Percentiles rank a stretch among this genome's conserved stretches.
Evolutionary conservation across 2,888 invertebrate species (phyloP).

Genomic region (Drosophila borborema): DNA sequence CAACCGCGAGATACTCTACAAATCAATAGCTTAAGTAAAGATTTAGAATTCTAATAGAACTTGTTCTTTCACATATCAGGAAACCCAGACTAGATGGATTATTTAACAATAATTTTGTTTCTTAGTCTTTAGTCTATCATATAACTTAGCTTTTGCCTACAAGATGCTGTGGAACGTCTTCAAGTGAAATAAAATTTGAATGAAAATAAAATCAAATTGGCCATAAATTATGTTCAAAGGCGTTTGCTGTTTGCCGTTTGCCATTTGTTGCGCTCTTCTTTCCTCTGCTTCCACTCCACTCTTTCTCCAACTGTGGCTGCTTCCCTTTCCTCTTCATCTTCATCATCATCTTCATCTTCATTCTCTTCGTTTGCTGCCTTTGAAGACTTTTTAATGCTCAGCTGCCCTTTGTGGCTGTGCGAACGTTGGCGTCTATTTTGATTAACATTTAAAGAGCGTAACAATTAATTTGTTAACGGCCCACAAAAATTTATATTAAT

Average conservation of each 20-base stretch:
- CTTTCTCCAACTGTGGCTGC: neutral
- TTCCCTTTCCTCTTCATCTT: neutral
- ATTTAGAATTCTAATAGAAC: no score
- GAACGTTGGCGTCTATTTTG: constrained; percentile 65
- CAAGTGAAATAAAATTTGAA: constrained; percentile 74
- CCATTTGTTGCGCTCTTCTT: constrained; percentile 32
- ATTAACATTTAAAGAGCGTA: constrained; percentile 76
- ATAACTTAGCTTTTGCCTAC: no score
- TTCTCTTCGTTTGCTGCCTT: neutral
- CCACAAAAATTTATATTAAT: constrained; percentile 22
- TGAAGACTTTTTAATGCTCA: constrained; percentile 18
- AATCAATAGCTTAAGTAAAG: neutral
- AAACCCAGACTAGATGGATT: no score
- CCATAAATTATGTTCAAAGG: constrained; percentile 79
- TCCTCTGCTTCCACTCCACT: neutral
- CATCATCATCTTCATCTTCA: neutral
- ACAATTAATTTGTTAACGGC: constrained; percentile 70
- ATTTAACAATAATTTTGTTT: no score
- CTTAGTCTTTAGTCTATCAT: neutral
- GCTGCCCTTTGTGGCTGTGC: constrained; percentile 11
- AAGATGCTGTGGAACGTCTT: constrained; percentile 22
- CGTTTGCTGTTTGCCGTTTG: constrained; percentile 56
- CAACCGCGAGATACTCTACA: neutral
- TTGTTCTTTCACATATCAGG: no score
- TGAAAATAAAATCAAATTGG: constrained; percentile 75